phyloP scores from a whole-genome alignment of 2,888 invertebrate species.

The Cephonodes hylas region DNA sequence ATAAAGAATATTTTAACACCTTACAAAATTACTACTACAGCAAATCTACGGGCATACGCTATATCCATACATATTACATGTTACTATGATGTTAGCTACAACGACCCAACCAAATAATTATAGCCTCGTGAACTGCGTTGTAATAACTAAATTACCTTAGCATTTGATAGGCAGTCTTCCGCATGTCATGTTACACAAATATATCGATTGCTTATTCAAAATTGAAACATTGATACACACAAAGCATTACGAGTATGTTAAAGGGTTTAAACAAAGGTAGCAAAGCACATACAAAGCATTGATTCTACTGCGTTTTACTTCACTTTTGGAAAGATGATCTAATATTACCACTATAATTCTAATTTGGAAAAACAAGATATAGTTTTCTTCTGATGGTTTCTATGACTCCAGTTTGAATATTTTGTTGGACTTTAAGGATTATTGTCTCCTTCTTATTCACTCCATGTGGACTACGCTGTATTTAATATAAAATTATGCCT shows the following conservation, averaged over 20 bases:
- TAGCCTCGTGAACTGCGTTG: not conserved
- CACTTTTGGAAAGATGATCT: too few species aligned
- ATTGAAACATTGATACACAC: not conserved
- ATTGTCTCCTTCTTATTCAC: too few species aligned
- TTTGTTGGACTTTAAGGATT: too few species aligned
- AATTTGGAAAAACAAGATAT: not conserved
- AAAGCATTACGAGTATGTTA: not conserved
- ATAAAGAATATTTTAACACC: too few species aligned
- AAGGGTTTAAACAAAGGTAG: not conserved
- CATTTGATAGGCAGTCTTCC: not conserved
- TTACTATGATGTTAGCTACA: not conserved
- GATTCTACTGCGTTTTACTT: not conserved
- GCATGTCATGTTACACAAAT: not conserved
- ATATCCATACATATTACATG: too few species aligned
- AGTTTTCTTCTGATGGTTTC: not conserved
- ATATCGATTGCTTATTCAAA: not conserved
- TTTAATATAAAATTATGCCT: too few species aligned
- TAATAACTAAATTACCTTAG: not conserved
- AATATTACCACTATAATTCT: not conserved
- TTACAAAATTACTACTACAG: too few species aligned
- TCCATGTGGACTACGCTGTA: too few species aligned
- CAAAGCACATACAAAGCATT: not conserved
- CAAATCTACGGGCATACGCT: too few species aligned
- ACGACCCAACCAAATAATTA: not conserved
- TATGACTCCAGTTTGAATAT: too few species aligned